Base-by-base conservation (phyloP, 2,113 vertebrate genomes). In the Rhinopomastus cyanomelas region DNA sequence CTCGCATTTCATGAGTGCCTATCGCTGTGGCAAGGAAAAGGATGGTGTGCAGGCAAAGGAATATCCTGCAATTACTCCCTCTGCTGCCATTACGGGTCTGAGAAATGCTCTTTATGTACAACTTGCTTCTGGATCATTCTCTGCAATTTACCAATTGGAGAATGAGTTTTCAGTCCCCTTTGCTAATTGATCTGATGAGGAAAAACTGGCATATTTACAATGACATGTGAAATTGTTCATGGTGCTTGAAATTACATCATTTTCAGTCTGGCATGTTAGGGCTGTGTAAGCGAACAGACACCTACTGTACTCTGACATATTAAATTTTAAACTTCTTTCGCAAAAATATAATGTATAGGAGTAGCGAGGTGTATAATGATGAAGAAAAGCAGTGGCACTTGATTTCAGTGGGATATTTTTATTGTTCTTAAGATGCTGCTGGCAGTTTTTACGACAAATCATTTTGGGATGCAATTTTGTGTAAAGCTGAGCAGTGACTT, bases 201-300 rank as follows among this genome's bases (percentile, higher is more conserved):
- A 88, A 93, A 93, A 94, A 83, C 92, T 94, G 82, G 91, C 88
- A 94, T 86, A 92, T 92, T 95, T 95, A 86, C 96, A 94, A 93
- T 85, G 89, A 89, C 85, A 85, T 29, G 76, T 82, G 80, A 87
- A 96, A 88, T 90, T 91, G 81, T 81, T 92, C 90, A 25, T 69
- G 62, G 71, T 92, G 68, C 71, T 75, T 94, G 94, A 90, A 95
- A 96, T 93, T 46, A 81, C 86, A 81, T 92, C 65, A 53, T 93
- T 95, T 95, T 92, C 94, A 95, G 87, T 86, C 86, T 89, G 88
- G 84, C 57, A 22, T 92, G 72, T 85, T 87, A 88, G 81, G 66
- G 52, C 48, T 84, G 20, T 91, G 8, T 94, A 84, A 82, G n/a
- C 69, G 76, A 94, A 80, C 67, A 92, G 92, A 37, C 78, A 93